Evolutionary conservation across 2,888 invertebrate species (phyloP).

Genomic region (Balanococcus diminutus): DNA sequence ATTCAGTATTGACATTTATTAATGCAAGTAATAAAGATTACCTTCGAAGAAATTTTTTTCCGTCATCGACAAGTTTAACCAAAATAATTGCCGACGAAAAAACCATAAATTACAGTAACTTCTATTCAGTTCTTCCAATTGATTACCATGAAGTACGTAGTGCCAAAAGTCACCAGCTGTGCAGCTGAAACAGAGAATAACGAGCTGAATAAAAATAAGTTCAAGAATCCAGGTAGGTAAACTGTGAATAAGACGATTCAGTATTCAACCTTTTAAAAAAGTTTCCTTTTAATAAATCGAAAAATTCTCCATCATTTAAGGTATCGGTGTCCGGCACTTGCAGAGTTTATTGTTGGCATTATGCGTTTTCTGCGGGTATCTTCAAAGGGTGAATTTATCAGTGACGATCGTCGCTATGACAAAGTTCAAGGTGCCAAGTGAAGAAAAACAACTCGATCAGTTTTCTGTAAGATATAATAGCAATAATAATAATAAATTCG

Average conservation of each 20-base stretch:
- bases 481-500: neutral
- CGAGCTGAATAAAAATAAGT: neutral
- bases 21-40: conserved; percentile 37
- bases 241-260: neutral
- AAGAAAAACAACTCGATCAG: neutral
- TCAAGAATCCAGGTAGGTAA: neutral
- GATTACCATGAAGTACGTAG: conserved; percentile 3
- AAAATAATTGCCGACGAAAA: neutral
- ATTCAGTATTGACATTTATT: conserved; percentile 6
- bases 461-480: conserved; percentile 31
- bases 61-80: neutral
- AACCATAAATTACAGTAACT: neutral
- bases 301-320: neutral
- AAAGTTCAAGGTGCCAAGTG: conserved; percentile 16
- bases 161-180: neutral
- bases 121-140: neutral
- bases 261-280: neutral
- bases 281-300: neutral
- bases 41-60: neutral
- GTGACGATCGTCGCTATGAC: conserved; percentile 58
- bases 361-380: conserved; percentile 56
- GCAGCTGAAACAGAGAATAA: neutral
- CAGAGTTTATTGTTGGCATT: conserved; percentile 57
- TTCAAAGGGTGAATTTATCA: conserved; percentile 57
- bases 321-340: conserved; percentile 57